Conservation (phyloP, 2,888 invertebrate species). For the Sycophila texana region DNA sequence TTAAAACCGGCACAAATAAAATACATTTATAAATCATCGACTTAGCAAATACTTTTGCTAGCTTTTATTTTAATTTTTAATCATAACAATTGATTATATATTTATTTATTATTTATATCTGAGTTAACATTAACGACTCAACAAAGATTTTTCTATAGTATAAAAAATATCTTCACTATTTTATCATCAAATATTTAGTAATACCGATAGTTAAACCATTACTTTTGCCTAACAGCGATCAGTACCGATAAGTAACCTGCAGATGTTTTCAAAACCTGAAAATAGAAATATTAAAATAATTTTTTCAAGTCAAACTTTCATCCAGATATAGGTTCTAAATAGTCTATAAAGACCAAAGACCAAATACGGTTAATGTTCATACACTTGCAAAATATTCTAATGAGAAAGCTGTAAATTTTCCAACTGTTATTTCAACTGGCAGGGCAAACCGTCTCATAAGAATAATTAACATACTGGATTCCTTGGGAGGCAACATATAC, state of each 20-base stretch:
- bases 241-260: conserved; percentile 15
- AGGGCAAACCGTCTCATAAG: conserved; percentile 57
- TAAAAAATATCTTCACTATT: not conserved
- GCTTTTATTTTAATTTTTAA: too few relatives aligned
- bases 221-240: not conserved
- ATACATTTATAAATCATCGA: too few relatives aligned
- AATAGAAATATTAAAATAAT: not conserved
- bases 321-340: too few relatives aligned
- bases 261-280: conserved; percentile 6
- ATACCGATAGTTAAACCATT: not conserved
- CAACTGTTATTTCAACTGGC: conserved; percentile 64
- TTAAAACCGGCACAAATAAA: too few relatives aligned
- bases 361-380: not conserved
- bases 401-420: conserved; percentile 64
- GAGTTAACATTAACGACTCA: too few relatives aligned
- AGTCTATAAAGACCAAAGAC: not conserved
- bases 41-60: too few relatives aligned
- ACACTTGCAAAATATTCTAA: conserved; percentile 63
- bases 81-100: too few relatives aligned
- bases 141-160: not conserved
- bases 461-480: conserved; percentile 58
- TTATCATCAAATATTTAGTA: not conserved
- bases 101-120: too few relatives aligned
- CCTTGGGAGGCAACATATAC: conserved; percentile 4
- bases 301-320: not conserved